Percentiles rank a stretch among this genome's conserved stretches.
Evolutionary conservation across 1,140 invertebrate species (phyloP).

Genomic region (Eciton burchellii): DNA sequence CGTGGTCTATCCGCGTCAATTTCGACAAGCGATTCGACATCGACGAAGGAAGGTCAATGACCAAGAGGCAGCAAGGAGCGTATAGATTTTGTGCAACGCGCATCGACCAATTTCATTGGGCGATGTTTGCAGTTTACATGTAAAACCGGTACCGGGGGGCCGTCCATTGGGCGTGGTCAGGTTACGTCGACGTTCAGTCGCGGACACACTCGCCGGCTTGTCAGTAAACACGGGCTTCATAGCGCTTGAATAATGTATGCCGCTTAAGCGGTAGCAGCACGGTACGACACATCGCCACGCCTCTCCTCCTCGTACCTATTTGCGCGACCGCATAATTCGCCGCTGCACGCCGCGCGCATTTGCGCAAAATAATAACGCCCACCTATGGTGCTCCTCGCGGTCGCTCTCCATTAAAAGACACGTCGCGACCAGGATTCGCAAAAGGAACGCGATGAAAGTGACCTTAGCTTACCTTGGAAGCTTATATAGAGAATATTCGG

Average conservation of each 20-base stretch:
- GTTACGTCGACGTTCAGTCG: constrained; percentile 76
- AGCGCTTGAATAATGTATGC: constrained; percentile 76
- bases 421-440: background rate
- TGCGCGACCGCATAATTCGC: constrained; percentile 55
- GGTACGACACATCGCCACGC: constrained; percentile 65
- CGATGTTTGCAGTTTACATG: constrained; percentile 73
- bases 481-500: constrained; percentile 11
- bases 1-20: constrained; percentile 13
- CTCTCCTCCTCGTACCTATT: constrained; percentile 60
- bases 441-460: constrained; percentile 3
- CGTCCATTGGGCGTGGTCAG: constrained; percentile 74
- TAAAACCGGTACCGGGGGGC: constrained; percentile 75
- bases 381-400: background rate
- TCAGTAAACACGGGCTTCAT: constrained; percentile 76
- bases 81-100: constrained; percentile 61
- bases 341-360: constrained; percentile 68
- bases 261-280: constrained; percentile 67
- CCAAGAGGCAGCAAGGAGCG: constrained; percentile 48
- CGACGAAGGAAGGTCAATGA: constrained; percentile 68
- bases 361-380: constrained; percentile 38
- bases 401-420: constrained; percentile 11
- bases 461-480: no score
- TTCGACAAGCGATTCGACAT: constrained; percentile 29
- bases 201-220: constrained; percentile 76
- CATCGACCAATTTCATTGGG: constrained; percentile 71